Evolutionary conservation across 1,140 invertebrate species (phyloP).

Genomic region (Linepithema humile): DNA sequence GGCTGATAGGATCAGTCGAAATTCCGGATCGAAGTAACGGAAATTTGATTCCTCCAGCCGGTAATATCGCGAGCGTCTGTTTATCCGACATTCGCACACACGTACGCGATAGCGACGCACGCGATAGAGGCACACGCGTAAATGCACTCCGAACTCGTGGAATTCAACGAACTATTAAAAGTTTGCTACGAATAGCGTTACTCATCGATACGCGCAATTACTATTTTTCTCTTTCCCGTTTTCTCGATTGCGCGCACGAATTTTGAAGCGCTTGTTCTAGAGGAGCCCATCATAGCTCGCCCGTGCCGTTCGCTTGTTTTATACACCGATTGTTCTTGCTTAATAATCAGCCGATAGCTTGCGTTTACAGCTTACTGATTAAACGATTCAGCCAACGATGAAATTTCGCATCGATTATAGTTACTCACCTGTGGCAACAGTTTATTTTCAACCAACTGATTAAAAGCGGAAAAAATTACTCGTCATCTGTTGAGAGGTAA

Average conservation of each 20-base stretch:
- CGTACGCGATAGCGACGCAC: too few relatives aligned
- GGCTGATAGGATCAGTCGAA: constrained; percentile 59
- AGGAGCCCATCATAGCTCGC: background rate
- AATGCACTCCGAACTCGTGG: constrained; percentile 52
- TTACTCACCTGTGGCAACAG: background rate
- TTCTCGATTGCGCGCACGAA: background rate
- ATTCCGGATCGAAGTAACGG: constrained; percentile 67
- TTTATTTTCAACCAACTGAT: constrained; percentile 3
- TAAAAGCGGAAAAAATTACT: constrained; percentile 22
- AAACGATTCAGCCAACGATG: background rate
- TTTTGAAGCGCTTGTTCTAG: constrained; percentile 42
- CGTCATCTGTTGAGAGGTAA: background rate
- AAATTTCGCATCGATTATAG: constrained; percentile 24
- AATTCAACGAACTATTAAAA: constrained; percentile 70
- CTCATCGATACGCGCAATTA: constrained; percentile 64
- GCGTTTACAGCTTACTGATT: constrained; percentile 9
- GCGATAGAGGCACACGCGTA: too few relatives aligned
- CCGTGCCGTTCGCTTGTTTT: background rate
- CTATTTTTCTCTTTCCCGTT: constrained; percentile 33
- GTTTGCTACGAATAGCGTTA: constrained; percentile 61
- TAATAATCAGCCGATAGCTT: constrained; percentile 42
- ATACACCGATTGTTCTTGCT: constrained; percentile 40
- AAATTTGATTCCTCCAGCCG: constrained; percentile 68
- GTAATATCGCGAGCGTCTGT: constrained; percentile 60
- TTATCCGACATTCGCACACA: constrained; percentile 47